These are phyloP conservation scores for Pardosa pseudoannulata DNA, from an alignment of 2,888 invertebrate species.

Conservation along the genomic window DNA sequence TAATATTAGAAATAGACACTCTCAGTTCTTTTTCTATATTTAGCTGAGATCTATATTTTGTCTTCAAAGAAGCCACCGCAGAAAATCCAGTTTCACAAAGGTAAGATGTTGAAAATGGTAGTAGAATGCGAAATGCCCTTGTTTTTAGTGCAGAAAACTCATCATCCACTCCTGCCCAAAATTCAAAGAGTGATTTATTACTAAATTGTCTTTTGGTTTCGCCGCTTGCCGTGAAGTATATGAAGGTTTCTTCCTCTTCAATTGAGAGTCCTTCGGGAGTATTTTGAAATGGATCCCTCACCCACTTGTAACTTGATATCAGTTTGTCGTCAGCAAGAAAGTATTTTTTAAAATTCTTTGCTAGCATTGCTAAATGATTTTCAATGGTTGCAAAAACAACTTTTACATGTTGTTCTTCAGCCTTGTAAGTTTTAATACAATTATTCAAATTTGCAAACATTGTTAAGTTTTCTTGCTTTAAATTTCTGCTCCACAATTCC, in stretches of 20 bases:
- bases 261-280: conserved; percentile 37
- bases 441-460: conserved; percentile 38
- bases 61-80: too few species aligned
- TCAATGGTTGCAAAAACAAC: conserved; percentile 21
- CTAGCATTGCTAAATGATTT: conserved; percentile 38
- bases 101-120: too few species aligned
- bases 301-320: conserved; percentile 24
- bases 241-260: background rate
- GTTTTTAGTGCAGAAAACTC: too few species aligned
- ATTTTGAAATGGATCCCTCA: conserved; percentile 34
- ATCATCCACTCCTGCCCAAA: too few species aligned
- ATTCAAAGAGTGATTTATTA: too few species aligned
- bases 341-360: conserved; percentile 27
- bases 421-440: conserved; percentile 14
- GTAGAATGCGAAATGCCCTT: too few species aligned
- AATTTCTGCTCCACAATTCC: conserved; percentile 54
- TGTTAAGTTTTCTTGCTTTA: conserved; percentile 43
- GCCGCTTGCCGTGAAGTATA: too few species aligned
- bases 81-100: too few species aligned
- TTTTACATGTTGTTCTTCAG: conserved; percentile 11
- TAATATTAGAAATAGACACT: too few species aligned
- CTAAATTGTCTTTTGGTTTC: too few species aligned
- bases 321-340: conserved; percentile 31
- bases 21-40: too few species aligned
- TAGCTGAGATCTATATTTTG: too few species aligned